phyloP scores from a whole-genome alignment of 2,888 invertebrate species.

The Cerastis leucographa region DNA sequence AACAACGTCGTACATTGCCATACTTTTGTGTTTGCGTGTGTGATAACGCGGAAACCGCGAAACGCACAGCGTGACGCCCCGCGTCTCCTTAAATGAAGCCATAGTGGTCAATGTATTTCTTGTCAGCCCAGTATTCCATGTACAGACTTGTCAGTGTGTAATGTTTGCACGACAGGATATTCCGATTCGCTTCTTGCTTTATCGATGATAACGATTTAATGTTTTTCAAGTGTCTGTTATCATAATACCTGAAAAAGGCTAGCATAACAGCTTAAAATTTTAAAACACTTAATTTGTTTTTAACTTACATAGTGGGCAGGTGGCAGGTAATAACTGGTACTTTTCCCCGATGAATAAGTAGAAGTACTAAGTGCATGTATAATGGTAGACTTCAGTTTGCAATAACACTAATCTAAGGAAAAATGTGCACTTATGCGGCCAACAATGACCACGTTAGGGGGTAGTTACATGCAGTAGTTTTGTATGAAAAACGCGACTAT shows the following conservation, averaged over 20 bases:
- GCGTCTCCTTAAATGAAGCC: too few species aligned
- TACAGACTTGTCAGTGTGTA: neutral
- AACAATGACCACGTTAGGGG: neutral
- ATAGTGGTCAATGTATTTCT: too few species aligned
- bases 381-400: constrained; percentile 28
- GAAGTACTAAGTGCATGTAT: constrained; percentile 32
- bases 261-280: neutral
- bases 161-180: neutral
- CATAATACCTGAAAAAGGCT: neutral
- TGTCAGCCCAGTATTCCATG: too few species aligned
- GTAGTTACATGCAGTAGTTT: constrained; percentile 1
- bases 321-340: constrained; percentile 21
- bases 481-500: neutral
- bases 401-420: constrained; percentile 27
- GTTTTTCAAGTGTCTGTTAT: neutral
- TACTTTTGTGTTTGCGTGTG: too few species aligned
- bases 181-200: neutral
- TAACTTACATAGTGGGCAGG: neutral
- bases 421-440: constrained; percentile 12
- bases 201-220: neutral
- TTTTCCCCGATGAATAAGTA: constrained; percentile 19
- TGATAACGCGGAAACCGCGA: too few species aligned
- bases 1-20: too few species aligned
- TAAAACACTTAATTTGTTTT: neutral
- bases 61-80: too few species aligned